Evolutionary conservation across 2,797 vertebrate genomes (phyloP).

Genomic region (Bovichtus diacanthus): DNA sequence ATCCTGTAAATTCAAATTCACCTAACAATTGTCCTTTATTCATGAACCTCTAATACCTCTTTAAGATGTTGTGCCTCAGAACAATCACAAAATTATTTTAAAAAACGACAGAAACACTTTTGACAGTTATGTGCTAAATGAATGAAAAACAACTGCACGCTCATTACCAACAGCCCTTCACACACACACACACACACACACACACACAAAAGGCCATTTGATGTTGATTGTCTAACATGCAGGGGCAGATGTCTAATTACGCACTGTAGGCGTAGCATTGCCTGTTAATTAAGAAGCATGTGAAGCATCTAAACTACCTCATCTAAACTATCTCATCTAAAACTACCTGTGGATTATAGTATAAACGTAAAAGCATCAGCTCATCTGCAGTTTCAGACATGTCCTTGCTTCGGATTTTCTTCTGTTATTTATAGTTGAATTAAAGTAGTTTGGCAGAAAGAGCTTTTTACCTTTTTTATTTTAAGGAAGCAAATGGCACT

Average conservation of each 20-base stretch:
- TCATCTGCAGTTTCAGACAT: background rate
- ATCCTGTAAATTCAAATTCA: background rate
- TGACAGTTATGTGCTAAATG: constrained; percentile 4
- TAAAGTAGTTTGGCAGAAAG: constrained; percentile 5
- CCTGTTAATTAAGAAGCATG: constrained; percentile 24
- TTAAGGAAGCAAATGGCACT: background rate
- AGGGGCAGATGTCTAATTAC: constrained; percentile 40
- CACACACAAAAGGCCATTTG: constrained; percentile 16
- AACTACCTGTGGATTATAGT: constrained; percentile 21
- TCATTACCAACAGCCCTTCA: no score
- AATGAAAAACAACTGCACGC: no score
- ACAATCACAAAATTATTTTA: background rate
- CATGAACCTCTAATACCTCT: background rate
- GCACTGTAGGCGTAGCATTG: background rate
- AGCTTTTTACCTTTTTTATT: constrained; percentile 1
- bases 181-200: background rate
- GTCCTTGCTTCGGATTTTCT: background rate
- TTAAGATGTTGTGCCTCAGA: background rate
- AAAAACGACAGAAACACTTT: background rate
- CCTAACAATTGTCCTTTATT: background rate
- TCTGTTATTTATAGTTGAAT: background rate
- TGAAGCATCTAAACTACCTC: constrained; percentile 24
- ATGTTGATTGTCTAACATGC: constrained; percentile 31
- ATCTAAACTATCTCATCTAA: constrained; percentile 14
- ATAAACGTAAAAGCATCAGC: background rate